Percentiles rank a stretch among this genome's conserved stretches.
Conservation (phyloP, 2,888 invertebrate species). For the Colletes collaris region DNA sequence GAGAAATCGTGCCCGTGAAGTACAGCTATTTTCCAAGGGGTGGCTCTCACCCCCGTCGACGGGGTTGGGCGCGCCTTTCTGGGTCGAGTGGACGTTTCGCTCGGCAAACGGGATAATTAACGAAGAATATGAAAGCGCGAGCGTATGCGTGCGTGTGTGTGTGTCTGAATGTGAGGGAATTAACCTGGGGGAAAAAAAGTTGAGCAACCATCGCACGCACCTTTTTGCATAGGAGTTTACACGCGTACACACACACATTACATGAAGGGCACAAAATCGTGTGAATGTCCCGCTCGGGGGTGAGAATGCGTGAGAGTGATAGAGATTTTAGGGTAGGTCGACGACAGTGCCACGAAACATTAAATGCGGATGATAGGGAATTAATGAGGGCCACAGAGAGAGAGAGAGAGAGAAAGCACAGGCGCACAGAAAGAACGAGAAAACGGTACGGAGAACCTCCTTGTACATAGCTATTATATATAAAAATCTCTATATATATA, state of each 20-base stretch:
- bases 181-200: neutral
- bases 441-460: conserved; percentile 75
- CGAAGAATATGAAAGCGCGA: conserved; percentile 30
- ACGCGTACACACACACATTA: conserved; percentile 23
- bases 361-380: conserved; percentile 16
- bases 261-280: conserved; percentile 35
- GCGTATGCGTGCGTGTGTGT: conserved; percentile 9
- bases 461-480: conserved; percentile 80
- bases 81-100: conserved; percentile 57
- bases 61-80: conserved; percentile 43
- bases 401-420: conserved; percentile 14
- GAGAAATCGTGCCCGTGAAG: conserved; percentile 52
- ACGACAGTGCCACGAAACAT: conserved; percentile 30
- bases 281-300: conserved; percentile 6
- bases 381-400: conserved; percentile 8
- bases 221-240: conserved; percentile 33
- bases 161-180: neutral
- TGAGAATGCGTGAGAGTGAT: neutral
- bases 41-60: conserved; percentile 19
- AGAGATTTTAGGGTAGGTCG: conserved; percentile 32
- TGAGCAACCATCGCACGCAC: conserved; percentile 45
- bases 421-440: conserved; percentile 30
- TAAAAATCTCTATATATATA: conserved; percentile 73
- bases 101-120: conserved; percentile 53
- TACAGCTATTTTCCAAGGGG: conserved; percentile 56